These are phyloP conservation scores for Callocephalon fimbriatum DNA, from an alignment of 2,113 vertebrate genomes.

Conservation along the genomic window DNA sequence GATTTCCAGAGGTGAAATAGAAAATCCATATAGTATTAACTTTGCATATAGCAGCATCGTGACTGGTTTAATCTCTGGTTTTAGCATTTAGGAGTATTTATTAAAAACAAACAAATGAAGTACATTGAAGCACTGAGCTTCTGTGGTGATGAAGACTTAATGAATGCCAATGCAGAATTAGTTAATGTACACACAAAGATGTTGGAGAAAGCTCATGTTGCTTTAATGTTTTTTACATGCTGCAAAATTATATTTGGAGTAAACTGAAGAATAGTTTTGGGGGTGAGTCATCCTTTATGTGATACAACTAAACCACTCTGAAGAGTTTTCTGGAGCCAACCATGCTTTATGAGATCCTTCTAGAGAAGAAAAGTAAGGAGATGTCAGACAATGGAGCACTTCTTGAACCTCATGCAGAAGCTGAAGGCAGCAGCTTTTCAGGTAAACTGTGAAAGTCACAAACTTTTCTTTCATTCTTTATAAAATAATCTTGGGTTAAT, in stretches of 20 bases:
- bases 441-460: conserved; percentile 58
- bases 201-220: not conserved
- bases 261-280: not conserved
- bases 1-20: not conserved
- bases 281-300: not conserved
- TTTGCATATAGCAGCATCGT: not conserved
- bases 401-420: conserved; percentile 81
- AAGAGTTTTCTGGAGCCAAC: conserved; percentile 89
- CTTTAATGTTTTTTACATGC: not conserved
- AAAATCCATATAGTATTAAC: not conserved
- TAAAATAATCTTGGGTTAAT: not conserved
- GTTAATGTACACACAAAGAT: not conserved
- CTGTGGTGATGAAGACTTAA: not conserved
- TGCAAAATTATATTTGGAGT: not conserved
- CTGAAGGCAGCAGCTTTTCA: conserved; percentile 82
- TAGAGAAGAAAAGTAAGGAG: conserved; percentile 78
- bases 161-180: not conserved
- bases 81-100: not conserved
- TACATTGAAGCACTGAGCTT: not conserved
- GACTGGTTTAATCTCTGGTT: not conserved
- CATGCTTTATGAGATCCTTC: conserved; percentile 80
- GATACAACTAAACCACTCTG: conserved; percentile 82
- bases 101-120: not conserved
- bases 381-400: conserved; percentile 77
- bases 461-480: not conserved